Base-by-base conservation (phyloP, 2,113 vertebrate species). In the Gobius niger region DNA sequence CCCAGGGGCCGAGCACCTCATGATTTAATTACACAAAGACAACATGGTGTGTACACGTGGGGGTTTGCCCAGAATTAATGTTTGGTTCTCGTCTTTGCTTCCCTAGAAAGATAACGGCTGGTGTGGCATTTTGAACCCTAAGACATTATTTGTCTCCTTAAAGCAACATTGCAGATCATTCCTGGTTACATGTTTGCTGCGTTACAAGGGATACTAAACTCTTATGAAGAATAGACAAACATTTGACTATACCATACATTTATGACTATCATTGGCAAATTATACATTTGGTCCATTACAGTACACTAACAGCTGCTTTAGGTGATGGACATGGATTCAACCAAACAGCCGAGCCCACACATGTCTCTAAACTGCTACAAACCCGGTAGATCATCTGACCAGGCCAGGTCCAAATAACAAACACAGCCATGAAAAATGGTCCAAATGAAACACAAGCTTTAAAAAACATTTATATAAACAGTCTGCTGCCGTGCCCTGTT, bases 21-120 rank as follows among this genome's bases (percentile, higher is more conserved):
- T 75, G 75, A 87, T 91, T 90, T 88, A 83, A 90, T 88, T 85
- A 88, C 80, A 77, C 78, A 80, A 78, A 68, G 69, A 87, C 87
- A 90, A 88, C 77, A 82, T 3, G 59, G 56, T 71, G 67, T 76
- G 68, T 70, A 61, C 2, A 18, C 42, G 9, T 60, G 51, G 52
- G 59, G 68, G 66, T 64, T 19, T 56, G 66, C 51, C 54, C 47
- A 14, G 63, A 47, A 16, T 47, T 65, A 41, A 64, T 77, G 61
- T 73, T 68, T 57, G 70, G 13, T 42, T 42, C 70, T 61, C 41
- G 67, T 47, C 62, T 54, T 54, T 60, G 60, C 54, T 66, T 65
- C 59, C 54, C 40, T 63, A 2, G 42, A 66, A 49, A 49, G 65
- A 73, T 44, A 9, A 18, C 1, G 6, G 51, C 9, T 62, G 41